These are phyloP conservation scores for Fopius arisanus DNA, from an alignment of 1,140 invertebrate species.

Conservation along the genomic window DNA sequence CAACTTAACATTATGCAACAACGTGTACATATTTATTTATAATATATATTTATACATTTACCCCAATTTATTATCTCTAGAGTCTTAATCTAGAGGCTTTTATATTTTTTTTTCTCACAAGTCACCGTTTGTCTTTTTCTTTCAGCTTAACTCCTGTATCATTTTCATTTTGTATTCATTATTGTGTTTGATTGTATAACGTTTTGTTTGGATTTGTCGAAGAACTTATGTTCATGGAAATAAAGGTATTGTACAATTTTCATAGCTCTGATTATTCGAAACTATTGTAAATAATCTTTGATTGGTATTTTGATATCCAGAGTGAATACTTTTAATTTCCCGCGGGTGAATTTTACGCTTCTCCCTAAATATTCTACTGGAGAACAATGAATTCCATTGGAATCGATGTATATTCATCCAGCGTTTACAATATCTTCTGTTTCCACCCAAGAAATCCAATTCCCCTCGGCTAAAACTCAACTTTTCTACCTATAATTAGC, in stretches of 20 bases:
- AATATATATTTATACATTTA: slow-evolving; percentile 16
- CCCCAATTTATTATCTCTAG: not conserved
- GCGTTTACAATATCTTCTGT: not conserved
- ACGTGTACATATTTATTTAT: slow-evolving; percentile 33
- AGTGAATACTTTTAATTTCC: too few relatives aligned
- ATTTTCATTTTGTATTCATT: slow-evolving; percentile 10
- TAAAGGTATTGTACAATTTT: not conserved
- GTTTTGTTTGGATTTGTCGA: slow-evolving; percentile 16
- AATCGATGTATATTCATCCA: not conserved
- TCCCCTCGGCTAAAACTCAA: not conserved
- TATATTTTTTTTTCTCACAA: slow-evolving; percentile 17
- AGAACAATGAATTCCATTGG: slow-evolving; percentile 10
- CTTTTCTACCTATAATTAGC: not conserved
- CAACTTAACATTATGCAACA: slow-evolving; percentile 45
- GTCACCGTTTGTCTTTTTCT: not conserved
- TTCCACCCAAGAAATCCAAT: not conserved
- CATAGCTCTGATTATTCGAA: not conserved
- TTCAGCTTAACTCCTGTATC: not conserved
- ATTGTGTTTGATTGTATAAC: slow-evolving; percentile 36
- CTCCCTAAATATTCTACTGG: not conserved
- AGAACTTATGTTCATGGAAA: not conserved
- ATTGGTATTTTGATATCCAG: not conserved
- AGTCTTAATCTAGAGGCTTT: slow-evolving; percentile 23
- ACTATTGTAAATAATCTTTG: not conserved
- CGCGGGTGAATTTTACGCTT: too few relatives aligned